phyloP scores from a whole-genome alignment of 2,888 invertebrate genomes.

The Pachycephus smyrnensis region DNA sequence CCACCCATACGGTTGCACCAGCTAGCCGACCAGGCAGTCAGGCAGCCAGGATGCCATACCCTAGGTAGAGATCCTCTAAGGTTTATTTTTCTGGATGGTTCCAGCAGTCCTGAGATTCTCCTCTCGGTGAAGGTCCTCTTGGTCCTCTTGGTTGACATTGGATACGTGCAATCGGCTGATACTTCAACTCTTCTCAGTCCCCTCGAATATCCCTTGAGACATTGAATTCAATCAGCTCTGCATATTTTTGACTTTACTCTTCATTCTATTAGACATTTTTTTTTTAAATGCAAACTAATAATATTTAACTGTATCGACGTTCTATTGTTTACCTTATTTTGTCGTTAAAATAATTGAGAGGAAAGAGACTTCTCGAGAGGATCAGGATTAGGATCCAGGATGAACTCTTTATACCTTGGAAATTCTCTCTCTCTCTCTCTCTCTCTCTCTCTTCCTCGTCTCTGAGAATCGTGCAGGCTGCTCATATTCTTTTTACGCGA shows the following conservation, averaged over 20 bases:
- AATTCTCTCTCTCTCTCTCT: no score
- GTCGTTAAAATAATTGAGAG: no score
- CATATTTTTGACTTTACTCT: no score
- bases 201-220: neutral
- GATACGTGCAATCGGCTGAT: constrained; percentile 8
- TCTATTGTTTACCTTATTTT: no score
- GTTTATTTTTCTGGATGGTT: constrained; percentile 6
- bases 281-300: no score
- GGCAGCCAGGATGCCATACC: neutral
- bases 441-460: no score
- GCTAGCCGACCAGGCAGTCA: no score
- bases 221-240: no score
- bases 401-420: neutral
- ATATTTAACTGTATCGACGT: no score
- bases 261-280: no score
- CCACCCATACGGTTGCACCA: neutral
- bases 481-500: constrained; percentile 43
- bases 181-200: neutral
- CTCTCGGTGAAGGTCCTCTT: constrained; percentile 1
- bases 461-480: neutral
- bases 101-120: neutral
- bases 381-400: neutral
- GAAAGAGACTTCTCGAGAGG: no score
- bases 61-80: neutral
- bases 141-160: constrained; percentile 11